Evolutionary conservation across 2,113 vertebrate species (phyloP).

Genomic region (Eptatretus burgeri): DNA sequence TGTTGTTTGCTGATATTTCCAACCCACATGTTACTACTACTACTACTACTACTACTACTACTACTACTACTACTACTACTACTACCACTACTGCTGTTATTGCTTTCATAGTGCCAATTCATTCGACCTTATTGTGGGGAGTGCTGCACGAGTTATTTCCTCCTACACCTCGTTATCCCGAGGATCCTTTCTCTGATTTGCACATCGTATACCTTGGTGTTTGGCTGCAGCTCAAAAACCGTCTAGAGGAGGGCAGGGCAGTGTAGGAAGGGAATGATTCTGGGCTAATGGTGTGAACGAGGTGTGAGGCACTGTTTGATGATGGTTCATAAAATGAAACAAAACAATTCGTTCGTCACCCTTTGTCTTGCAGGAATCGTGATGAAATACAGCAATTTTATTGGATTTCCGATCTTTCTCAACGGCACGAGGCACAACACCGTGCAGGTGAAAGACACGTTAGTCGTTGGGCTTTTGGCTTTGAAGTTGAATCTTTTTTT

Average conservation of each 20-base stretch:
- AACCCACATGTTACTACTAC: no score
- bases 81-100: no score
- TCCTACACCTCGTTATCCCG: no score
- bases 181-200: no score
- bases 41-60: no score
- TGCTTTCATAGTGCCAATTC: no score
- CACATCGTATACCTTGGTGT: background rate
- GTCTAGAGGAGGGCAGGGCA: background rate
- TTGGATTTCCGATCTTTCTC: conserved; percentile 67
- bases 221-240: background rate
- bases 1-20: background rate
- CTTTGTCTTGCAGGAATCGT: conserved; percentile 39
- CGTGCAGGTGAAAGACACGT: conserved; percentile 32
- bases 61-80: no score
- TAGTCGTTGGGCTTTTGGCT: background rate
- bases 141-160: no score
- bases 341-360: background rate
- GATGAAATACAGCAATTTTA: conserved; percentile 89
- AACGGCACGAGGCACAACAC: conserved; percentile 62
- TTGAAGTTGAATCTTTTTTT: background rate
- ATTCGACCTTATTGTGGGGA: no score
- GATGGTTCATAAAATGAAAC: background rate
- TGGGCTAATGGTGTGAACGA: background rate
- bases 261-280: background rate
- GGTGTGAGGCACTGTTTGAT: background rate